A percentile compares a stretch with the other conserved stretches of the same genome.
phyloP scores from a whole-genome alignment of 2,797 vertebrate genomes.

The Vipera ursinii region DNA sequence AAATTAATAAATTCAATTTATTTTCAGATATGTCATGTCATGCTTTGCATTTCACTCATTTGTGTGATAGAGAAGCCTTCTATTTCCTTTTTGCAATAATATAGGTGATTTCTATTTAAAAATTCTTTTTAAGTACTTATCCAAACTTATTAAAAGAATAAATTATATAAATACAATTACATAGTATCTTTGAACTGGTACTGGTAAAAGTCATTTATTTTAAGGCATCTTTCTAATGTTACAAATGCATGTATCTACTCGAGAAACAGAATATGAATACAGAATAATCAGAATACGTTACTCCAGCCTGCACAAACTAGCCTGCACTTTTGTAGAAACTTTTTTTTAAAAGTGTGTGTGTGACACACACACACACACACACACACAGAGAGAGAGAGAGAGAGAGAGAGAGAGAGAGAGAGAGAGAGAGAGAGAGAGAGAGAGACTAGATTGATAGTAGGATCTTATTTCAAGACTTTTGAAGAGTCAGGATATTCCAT shows the following conservation, averaged over 20 bases:
- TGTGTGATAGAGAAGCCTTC: background rate
- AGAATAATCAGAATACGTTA: too few species aligned
- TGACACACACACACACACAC: too few species aligned
- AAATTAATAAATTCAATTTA: background rate
- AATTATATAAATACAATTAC: background rate
- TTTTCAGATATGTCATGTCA: background rate
- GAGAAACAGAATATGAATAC: background rate
- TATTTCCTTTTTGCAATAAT: background rate
- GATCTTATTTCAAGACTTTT: background rate
- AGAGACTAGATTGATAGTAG: background rate
- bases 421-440: background rate
- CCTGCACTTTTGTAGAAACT: background rate
- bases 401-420: too few species aligned
- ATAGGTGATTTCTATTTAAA: background rate
- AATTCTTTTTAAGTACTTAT: background rate
- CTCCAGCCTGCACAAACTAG: background rate
- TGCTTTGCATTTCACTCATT: background rate
- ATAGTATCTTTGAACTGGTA: background rate
- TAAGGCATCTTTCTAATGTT: background rate
- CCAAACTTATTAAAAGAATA: background rate
- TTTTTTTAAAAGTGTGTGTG: too few species aligned
- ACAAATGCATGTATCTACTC: background rate
- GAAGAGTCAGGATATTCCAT: background rate
- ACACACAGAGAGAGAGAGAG: too few species aligned
- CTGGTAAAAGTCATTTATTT: background rate